Base-by-base conservation (phyloP, 2,113 vertebrate species). In the Rhea pennata region DNA sequence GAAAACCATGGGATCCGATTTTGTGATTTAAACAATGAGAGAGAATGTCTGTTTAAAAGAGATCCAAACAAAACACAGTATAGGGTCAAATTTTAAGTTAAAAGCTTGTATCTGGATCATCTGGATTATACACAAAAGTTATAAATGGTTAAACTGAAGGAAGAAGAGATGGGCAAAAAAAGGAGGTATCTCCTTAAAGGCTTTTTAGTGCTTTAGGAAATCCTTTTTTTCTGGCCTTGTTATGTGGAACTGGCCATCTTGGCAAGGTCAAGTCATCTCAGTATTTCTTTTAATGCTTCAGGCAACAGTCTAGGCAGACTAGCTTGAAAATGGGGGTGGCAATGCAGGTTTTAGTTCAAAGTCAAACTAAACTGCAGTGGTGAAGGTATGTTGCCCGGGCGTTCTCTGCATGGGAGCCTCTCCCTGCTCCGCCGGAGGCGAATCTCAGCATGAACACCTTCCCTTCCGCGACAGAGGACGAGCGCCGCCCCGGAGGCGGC, bases 351-450 rank as follows among this genome's bases (percentile, higher is more conserved):
- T 74, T 24, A 50, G 33, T 10, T 96, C 56, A 69, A 59, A 61
- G 9, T 96, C 56, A 69, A 59, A 61, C 29, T 54, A 9, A 89
- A 40, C 20, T 13, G 48, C 39, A 53, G 48, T 12, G 31, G 66
- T 56, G 14, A 46, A 77, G 67, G 70, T 15, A 6, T 0, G 0
- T 53, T 75, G 27, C 39, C 26, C 0, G 39, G 39, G 31, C 0
- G 0, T 14, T 31, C 27, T 46, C n/a, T 7, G 39, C 3, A 9
- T 42, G 46, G 44, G 79, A 40, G 76, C 31, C 29, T 71, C 64
- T 10, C 50, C 53, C n/a, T 1, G 1, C 44, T 53, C 42, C 50
- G 40, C 33, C 46, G 9, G 16, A 71, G 19, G n/a, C 2, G 3
- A n/a, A 22, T 73, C 31, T 56, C 22, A 40, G 26, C 42, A 20